phyloP scores from a whole-genome alignment of 2,888 invertebrate genomes.

The Troglohyphantes excavatus region DNA sequence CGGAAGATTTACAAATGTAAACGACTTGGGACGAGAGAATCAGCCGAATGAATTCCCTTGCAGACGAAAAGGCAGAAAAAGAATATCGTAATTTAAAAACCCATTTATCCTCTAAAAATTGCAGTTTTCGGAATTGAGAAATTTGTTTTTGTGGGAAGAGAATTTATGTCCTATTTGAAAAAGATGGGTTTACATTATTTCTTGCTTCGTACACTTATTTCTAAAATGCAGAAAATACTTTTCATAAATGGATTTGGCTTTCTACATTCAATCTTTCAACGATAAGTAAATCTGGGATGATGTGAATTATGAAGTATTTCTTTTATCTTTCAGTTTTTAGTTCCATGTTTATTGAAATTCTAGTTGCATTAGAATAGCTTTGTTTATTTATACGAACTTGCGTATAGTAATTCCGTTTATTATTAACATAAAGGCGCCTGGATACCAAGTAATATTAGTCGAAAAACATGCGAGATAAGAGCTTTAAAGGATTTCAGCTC shows the following conservation, averaged over 20 bases:
- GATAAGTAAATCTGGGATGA: not conserved
- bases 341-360: not conserved
- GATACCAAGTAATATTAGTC: too few relatives aligned
- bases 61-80: not conserved
- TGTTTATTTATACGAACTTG: too few relatives aligned
- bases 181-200: conserved; percentile 23
- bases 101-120: conserved; percentile 30
- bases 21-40: conserved; percentile 27
- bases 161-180: conserved; percentile 18
- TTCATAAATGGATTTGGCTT: not conserved
- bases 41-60: not conserved
- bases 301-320: not conserved
- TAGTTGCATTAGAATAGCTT: too few relatives aligned
- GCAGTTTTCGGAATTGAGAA: conserved; percentile 9
- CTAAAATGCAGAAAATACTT: conserved; percentile 3
- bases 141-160: not conserved
- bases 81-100: conserved; percentile 24
- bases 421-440: too few relatives aligned
- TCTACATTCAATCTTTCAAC: not conserved
- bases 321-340: not conserved
- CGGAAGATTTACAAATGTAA: conserved; percentile 53
- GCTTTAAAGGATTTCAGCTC: too few relatives aligned
- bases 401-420: too few relatives aligned
- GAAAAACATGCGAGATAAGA: too few relatives aligned
- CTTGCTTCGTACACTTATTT: not conserved